Evolutionary conservation across 2,888 invertebrate genomes (phyloP).

Genomic region (Drosophila emarginata): DNA sequence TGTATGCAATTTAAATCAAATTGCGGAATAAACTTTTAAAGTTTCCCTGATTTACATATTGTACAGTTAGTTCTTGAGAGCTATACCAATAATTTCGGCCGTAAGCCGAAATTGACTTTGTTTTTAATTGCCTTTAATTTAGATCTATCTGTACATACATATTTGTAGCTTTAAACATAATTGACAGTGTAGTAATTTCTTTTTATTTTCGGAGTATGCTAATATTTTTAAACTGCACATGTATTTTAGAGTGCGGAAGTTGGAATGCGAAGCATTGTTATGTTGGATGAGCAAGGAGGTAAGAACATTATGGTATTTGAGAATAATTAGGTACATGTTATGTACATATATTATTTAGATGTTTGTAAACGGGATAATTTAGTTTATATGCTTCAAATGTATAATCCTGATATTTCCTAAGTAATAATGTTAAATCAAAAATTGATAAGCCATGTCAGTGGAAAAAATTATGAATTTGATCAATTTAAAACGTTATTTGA

Average conservation of each 20-base stretch:
- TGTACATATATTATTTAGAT: neutral
- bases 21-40: neutral
- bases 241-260: slow-evolving; percentile 98
- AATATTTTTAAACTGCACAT: slow-evolving; percentile 63
- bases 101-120: neutral
- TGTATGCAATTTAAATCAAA: neutral
- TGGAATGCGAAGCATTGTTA: slow-evolving; percentile 99
- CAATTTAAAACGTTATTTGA: no score
- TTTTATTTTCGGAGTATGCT: slow-evolving; percentile 31
- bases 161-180: slow-evolving; percentile 3
- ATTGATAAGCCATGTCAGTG: no score
- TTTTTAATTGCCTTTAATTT: neutral
- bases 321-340: neutral
- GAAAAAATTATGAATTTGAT: no score
- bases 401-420: neutral
- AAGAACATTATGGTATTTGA: slow-evolving; percentile 83
- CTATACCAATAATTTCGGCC: neutral
- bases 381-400: neutral
- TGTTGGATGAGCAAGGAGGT: slow-evolving; percentile 99
- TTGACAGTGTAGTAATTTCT: neutral
- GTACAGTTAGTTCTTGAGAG: neutral
- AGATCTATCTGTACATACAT: neutral
- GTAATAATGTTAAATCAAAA: neutral
- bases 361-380: neutral
- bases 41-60: neutral